Percentiles rank a stretch among this genome's conserved stretches.
Evolutionary conservation across 2,797 vertebrate genomes (phyloP).

Genomic region (Arremon brunneinucha): DNA sequence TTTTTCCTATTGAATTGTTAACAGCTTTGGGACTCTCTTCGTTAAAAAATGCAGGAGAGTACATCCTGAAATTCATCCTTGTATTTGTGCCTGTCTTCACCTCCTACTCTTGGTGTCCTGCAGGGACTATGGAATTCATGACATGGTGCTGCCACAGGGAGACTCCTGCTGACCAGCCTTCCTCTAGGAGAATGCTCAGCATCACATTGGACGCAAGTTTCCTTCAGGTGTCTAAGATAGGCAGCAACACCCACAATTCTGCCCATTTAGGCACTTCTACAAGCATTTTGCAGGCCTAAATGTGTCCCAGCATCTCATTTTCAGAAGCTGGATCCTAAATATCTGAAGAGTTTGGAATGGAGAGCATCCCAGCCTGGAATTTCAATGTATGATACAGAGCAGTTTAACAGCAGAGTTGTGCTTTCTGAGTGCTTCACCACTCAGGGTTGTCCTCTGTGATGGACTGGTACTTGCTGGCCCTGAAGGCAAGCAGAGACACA

Average conservation of each 20-base stretch:
- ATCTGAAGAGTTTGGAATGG: background rate
- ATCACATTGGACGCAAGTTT: background rate
- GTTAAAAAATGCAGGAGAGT: background rate
- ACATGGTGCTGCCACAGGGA: background rate
- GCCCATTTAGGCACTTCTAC: background rate
- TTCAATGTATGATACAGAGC: rapidly evolving
- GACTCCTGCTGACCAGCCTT: background rate
- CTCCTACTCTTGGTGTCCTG: background rate
- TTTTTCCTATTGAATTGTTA: background rate
- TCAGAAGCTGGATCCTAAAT: background rate
- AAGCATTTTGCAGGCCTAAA: background rate
- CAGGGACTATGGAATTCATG: background rate
- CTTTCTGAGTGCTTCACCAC: background rate
- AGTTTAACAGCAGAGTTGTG: background rate
- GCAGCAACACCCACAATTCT: background rate
- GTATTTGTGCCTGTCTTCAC: background rate
- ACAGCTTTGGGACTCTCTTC: background rate
- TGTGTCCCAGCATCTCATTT: background rate
- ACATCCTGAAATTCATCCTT: background rate
- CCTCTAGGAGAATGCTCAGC: background rate
- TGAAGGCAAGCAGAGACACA: background rate
- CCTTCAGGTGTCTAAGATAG: background rate
- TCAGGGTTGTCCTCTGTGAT: background rate
- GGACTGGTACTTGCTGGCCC: background rate
- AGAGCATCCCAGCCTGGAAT: background rate